Base-by-base conservation (phyloP, 2,113 vertebrate species). In the Vulpes vulpes region DNA sequence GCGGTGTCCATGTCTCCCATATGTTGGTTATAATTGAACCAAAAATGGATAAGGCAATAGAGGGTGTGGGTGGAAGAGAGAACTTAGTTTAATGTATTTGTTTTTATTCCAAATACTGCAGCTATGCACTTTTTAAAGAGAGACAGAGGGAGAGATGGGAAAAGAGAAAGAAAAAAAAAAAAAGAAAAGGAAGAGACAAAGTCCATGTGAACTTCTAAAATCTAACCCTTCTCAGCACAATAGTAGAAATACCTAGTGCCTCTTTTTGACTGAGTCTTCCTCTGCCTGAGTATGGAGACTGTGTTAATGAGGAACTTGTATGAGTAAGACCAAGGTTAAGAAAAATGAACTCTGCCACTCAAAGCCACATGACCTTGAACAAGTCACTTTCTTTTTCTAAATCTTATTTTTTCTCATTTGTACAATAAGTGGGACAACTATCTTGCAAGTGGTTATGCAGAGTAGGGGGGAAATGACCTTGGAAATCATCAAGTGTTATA, bases 31-130 rank as follows among this genome's bases (percentile, higher is more conserved):
- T 90, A 80, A 84, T 12, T 19, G 64, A 96, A 60, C 88, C 15
- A n/a, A 86, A 94, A 87, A 79, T 85, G 89, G 64, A 84, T 49
- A 78, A 64, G 88, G 86, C 83, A 95, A 74, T 73, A 91, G 51
- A 73, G 65, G 11, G 17, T 65, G 73, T 74, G 71, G 53, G 67
- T 60, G 59, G 32, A 88, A 84, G 35, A 89, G 43, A 90, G 32
- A 93, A 92, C 60, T 95, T 64, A 82, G 85, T 20, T 86, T 83
- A 62, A 91, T 67, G 32, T 64, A 59, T 74, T 92, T 95, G 71
- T 81, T 76, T 96, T 71, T 79, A 67, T n/a, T 53, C 57, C 43
- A 73, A 67, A n/a, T 83, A 67, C 27, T 10, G 3, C 17, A 57
- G 51, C 64, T 88, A 43, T 89, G 53, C 86, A 38, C 25, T 78